phyloP scores from a whole-genome alignment of 2,113 vertebrate genomes.

The Bos taurus region DNA sequence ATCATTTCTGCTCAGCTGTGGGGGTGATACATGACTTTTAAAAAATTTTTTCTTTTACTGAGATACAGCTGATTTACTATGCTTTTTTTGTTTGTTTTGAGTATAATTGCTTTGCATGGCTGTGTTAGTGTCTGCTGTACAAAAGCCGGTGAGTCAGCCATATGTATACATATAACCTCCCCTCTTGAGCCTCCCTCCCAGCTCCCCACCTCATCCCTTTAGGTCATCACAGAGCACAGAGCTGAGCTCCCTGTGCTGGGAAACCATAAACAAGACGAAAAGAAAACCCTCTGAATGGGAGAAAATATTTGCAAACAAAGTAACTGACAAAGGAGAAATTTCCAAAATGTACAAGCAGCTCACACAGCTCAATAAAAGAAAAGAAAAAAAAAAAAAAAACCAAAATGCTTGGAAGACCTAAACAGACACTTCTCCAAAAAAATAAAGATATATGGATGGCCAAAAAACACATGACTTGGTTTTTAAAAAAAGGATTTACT shows the following conservation, averaged over 20 bases:
- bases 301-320: background rate
- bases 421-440: background rate
- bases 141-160: background rate
- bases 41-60: background rate
- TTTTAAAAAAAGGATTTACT: background rate
- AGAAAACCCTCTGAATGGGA: background rate
- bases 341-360: background rate
- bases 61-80: background rate
- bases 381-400: no score
- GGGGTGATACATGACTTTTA: accelerated
- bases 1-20: background rate
- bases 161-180: background rate
- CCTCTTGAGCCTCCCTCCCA: background rate
- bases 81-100: background rate
- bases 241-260: background rate
- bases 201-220: background rate
- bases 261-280: background rate
- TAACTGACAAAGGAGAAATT: background rate
- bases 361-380: background rate
- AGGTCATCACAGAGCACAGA: background rate
- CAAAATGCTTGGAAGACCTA: background rate
- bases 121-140: background rate
- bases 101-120: background rate
- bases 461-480: background rate
- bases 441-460: background rate